These are phyloP conservation scores for Chamaetylas fuelleborni DNA, from an alignment of 2,113 vertebrate genomes.

Conservation along the genomic window DNA sequence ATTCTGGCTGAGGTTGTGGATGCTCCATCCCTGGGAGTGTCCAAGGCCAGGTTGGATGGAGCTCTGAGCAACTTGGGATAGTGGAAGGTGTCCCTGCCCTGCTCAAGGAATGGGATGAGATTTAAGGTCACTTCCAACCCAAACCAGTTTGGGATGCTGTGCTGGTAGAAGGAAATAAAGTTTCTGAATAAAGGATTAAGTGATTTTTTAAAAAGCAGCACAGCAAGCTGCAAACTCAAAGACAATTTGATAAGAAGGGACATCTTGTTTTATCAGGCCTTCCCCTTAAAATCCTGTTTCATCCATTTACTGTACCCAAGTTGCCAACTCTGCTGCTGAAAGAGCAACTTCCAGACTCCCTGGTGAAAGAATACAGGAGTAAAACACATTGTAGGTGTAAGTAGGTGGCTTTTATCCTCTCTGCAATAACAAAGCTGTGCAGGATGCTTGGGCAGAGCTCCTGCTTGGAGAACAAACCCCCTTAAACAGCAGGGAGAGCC, in stretches of 20 bases:
- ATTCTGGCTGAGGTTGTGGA: not conserved
- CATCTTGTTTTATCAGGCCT: not conserved
- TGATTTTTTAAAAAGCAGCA: accelerated
- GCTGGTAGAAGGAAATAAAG: not conserved
- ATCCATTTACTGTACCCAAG: accelerated
- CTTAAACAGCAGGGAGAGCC: not conserved
- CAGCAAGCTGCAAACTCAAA: not conserved
- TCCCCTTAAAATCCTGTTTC: not conserved
- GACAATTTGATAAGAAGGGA: accelerated
- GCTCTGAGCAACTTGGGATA: accelerated
- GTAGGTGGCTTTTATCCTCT: accelerated
- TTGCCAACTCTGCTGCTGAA: not conserved
- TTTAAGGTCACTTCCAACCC: not conserved
- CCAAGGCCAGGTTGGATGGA: not conserved
- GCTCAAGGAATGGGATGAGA: not conserved
- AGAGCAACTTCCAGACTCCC: not conserved
- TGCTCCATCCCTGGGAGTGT: not conserved
- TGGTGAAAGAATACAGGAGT: accelerated
- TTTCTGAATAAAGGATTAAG: not conserved
- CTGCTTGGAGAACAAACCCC: not conserved
- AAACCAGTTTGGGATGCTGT: not conserved
- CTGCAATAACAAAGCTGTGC: accelerated
- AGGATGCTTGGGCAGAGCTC: not conserved
- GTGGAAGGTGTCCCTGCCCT: not conserved
- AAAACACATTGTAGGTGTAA: accelerated